phyloP scores from a whole-genome alignment of 1,140 invertebrate species.

The Drosophila willistoni region DNA sequence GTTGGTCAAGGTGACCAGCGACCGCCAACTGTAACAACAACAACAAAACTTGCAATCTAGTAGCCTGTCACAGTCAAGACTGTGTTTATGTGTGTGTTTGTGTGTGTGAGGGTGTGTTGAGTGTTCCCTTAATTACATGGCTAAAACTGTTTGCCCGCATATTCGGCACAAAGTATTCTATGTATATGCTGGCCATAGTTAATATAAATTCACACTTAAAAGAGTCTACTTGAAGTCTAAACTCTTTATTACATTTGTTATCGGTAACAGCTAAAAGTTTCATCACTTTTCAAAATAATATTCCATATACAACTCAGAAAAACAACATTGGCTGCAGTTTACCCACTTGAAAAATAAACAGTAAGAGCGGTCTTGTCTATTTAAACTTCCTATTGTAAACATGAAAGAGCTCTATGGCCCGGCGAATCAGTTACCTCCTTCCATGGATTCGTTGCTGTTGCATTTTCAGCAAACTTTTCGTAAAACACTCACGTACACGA shows the following conservation, averaged over 20 bases:
- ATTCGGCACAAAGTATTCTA: not conserved
- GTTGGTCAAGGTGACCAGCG: conserved; percentile 65
- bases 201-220: not conserved
- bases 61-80: conserved; percentile 33
- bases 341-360: conserved; percentile 59
- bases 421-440: not conserved
- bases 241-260: too few relatives aligned
- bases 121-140: conserved; percentile 64
- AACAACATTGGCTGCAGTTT: conserved; percentile 25
- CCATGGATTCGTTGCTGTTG: conserved; percentile 23
- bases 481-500: conserved; percentile 61
- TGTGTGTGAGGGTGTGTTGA: conserved; percentile 28
- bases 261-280: too few relatives aligned
- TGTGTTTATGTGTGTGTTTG: conserved; percentile 22
- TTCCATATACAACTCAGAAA: too few relatives aligned
- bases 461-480: conserved; percentile 56
- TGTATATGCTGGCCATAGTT: not conserved
- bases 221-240: too few relatives aligned
- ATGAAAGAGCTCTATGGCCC: not conserved
- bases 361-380: conserved; percentile 3
- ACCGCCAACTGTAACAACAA: conserved; percentile 35
- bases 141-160: conserved; percentile 33
- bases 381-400: conserved; percentile 10
- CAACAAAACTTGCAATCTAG: conserved; percentile 51
- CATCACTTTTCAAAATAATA: too few relatives aligned